phyloP scores from a whole-genome alignment of 1,140 invertebrate species.

The Drosophila orosa region DNA sequence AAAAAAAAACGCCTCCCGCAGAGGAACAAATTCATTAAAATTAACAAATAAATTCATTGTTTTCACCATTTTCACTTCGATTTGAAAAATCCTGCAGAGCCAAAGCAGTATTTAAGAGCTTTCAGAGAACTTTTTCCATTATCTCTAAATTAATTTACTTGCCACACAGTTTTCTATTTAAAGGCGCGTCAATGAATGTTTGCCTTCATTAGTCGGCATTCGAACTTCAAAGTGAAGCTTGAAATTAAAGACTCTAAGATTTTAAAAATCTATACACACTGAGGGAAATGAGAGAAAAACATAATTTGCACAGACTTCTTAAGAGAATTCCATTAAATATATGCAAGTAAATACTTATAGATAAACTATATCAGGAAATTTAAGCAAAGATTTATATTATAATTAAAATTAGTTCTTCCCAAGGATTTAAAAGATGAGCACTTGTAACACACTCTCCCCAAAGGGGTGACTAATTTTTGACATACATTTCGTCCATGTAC shows the following conservation, averaged over 20 bases:
- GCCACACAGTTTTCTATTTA: background rate
- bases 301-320: background rate
- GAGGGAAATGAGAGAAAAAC: background rate
- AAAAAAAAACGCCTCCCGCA: background rate
- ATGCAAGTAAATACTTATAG: background rate
- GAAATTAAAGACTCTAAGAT: conserved; percentile 26
- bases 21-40: conserved; percentile 24
- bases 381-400: too few relatives aligned
- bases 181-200: conserved; percentile 14
- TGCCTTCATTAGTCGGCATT: conserved; percentile 44
- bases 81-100: background rate
- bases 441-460: too few relatives aligned
- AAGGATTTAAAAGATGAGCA: too few relatives aligned
- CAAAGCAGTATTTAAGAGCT: background rate
- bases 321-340: background rate
- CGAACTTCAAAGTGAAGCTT: conserved; percentile 64
- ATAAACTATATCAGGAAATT: too few relatives aligned
- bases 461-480: background rate
- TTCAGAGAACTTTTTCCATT: background rate
- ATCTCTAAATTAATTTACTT: conserved; percentile 28
- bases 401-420: too few relatives aligned
- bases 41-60: background rate
- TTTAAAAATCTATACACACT: background rate
- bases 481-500: background rate
- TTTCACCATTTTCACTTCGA: background rate